Evolutionary conservation across 2,113 vertebrate species (phyloP), one percentile per base, ranked within the genome.

Genomic region (Muntiacus muntjak): DNA sequence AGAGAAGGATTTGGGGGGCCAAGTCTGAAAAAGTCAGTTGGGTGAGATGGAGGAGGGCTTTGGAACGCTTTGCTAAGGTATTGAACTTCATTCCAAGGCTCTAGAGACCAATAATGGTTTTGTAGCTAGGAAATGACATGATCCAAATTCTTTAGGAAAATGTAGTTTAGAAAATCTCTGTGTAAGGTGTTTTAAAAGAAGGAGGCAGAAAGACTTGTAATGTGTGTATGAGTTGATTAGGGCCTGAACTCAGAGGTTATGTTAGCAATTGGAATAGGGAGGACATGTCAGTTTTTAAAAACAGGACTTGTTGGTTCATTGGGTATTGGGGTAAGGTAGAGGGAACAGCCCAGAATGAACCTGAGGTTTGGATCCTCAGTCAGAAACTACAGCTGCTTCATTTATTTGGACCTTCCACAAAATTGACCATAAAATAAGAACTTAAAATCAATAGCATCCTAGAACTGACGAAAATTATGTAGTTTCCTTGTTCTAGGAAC

Each of bases 71-170:
- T 89, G 47, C 86, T 57, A 36, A 92, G 74, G 30, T 62, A 60
- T 36, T 91, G 21, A 21, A 21, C n/a, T 91, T 87, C 90, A 55
- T 90, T 93, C 64, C 43, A 17, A 47, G 57, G n/a, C 50, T 87
- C 1, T 7, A 12, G 55, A 92, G 50, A 76, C 86, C 74, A 50
- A 2, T 60, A 67, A 62, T 57, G 14, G 8, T 45, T 96, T 92
- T 55, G 26, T 76, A 78, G 88, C 33, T 17, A 45, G 67, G 47
- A 30, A 86, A 62, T 52, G 62, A 58, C 21, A 26, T 16, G 23
- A n/a, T 47, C 71, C 85, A 82, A 26, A 86, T 96, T 95, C 86
- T 95, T 95, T 33, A 86, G 81, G 71, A 81, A 86, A 90, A 47
- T 85, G 26, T 25, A 62, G 14, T 76, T 57, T 60, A 54, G 82